Percentiles rank a stretch among this genome's conserved stretches.
Conservation (phyloP, 2,113 vertebrate species). For the Eclectus roratus region DNA sequence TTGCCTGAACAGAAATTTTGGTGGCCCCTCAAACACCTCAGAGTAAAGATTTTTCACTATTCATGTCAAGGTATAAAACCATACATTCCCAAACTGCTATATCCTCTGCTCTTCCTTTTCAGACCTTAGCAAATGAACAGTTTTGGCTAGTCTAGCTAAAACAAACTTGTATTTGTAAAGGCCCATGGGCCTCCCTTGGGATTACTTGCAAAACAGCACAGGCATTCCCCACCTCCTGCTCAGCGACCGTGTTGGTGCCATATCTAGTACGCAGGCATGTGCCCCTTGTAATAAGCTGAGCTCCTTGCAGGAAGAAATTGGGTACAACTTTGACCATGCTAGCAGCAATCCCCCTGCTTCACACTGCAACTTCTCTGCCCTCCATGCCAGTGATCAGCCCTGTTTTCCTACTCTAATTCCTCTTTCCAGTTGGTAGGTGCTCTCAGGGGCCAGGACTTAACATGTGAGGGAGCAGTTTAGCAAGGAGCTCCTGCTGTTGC, state of each 20-base stretch:
- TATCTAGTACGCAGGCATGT: not conserved
- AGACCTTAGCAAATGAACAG: not conserved
- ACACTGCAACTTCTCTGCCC: fast-evolving
- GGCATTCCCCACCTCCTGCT: not conserved
- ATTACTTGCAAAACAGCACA: not conserved
- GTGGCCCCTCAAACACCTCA: not conserved
- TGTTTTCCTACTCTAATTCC: not conserved
- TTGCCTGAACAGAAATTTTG: not conserved
- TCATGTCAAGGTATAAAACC: not conserved
- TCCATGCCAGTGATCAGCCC: fast-evolving
- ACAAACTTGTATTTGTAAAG: not conserved
- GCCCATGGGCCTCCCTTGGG: not conserved
- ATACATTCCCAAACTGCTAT: not conserved
- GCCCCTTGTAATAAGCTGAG: not conserved
- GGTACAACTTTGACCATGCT: not conserved
- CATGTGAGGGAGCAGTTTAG: fast-evolving
- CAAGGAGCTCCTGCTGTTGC: not conserved
- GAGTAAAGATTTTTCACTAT: not conserved
- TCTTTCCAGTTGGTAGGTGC: not conserved
- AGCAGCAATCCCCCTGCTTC: not conserved
- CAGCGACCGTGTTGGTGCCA: fast-evolving
- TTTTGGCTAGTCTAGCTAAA: not conserved
- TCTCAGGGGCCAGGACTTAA: not conserved
- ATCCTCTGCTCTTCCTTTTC: not conserved
- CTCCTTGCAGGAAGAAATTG: not conserved